A percentile compares a stretch with the other conserved stretches of the same genome.
Conservation (phyloP, 2,113 vertebrate genomes). For the Coptodon bakossiorum region DNA sequence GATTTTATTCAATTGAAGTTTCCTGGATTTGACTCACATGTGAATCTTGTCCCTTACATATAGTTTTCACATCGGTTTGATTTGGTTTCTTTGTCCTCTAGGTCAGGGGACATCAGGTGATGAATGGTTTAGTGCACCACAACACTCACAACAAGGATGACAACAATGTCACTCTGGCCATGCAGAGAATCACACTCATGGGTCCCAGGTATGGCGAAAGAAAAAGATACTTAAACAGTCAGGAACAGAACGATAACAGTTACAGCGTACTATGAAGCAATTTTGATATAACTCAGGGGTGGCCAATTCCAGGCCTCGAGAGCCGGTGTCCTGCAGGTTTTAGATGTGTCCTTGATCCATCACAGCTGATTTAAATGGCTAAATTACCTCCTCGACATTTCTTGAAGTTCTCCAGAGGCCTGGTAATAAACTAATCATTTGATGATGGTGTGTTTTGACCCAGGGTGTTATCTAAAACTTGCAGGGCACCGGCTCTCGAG, state of each 20-base stretch:
- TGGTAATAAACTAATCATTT: not conserved
- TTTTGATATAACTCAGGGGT: not conserved
- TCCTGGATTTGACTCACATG: not conserved
- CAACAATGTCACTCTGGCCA: constrained; percentile 63
- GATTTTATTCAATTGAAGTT: not conserved
- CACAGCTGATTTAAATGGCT: not conserved
- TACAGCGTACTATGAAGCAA: not conserved
- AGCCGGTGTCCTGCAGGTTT: not conserved
- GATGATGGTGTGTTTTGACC: not conserved
- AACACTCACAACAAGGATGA: constrained; percentile 44
- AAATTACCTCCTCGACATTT: not conserved
- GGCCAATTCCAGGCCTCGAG: not conserved
- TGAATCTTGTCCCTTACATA: not conserved
- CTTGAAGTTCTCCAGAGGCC: not conserved
- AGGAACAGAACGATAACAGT: not conserved
- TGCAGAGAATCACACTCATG: constrained; percentile 75
- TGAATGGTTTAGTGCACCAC: constrained; percentile 44
- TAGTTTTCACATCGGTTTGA: not conserved
- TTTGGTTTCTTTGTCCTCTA: constrained; percentile 6
- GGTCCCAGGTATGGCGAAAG: constrained; percentile 76
- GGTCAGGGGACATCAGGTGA: constrained; percentile 43
- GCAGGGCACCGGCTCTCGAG: not conserved
- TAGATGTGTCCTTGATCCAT: not conserved
- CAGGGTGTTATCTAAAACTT: not conserved
- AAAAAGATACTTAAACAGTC: not conserved